Base-by-base conservation (phyloP, 2,888 invertebrate species). In the Sarcophaga rosellei region DNA sequence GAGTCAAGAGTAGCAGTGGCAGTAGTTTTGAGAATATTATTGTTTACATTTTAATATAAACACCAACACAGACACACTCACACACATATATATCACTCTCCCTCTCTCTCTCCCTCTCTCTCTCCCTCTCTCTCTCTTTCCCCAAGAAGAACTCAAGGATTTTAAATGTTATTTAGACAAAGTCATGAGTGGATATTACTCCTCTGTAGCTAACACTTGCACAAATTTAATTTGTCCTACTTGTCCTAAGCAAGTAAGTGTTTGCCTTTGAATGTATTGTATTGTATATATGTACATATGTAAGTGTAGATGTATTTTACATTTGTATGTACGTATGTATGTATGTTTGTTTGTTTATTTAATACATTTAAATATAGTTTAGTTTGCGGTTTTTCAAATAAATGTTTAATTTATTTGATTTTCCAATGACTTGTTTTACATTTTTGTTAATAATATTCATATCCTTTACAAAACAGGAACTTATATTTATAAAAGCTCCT, bases 351-450 rank as follows among this genome's bases (percentile, higher is more conserved):
- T 35, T 35, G 25, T 59, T 72, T 77, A 63, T 74, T 45, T 74
- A 77, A 74, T n/a, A n/a, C 8, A 81, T 83, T 53, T 77, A 83
- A 83, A 74, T 62, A 21, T 81, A 73, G 72, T 83, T 86, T 45
- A 74, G 70, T 77, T 86, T 86, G 84, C 68, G 83, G 84, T 44
- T 81, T 53, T 77, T 66, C 65, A 81, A 84, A 81, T 81, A 77
- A 80, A 85, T 85, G 45, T 87, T 83, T 85, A 87, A 87, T 85
- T 85, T 87, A 85, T 87, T 87, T 80, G 77, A 77, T 85, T 85
- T 85, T 85, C 80, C 85, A 83, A 83, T 80, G 77, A 81, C 85
- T 83, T 83, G 85, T 78, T 85, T 82, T 78, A 80, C 82, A 85
- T 83, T 75, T 78, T 10, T 35, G 35, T 35, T 77, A 81, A 83